Evolutionary conservation across 2,113 vertebrate genomes (phyloP).

Genomic region (Calidris pugnax): DNA sequence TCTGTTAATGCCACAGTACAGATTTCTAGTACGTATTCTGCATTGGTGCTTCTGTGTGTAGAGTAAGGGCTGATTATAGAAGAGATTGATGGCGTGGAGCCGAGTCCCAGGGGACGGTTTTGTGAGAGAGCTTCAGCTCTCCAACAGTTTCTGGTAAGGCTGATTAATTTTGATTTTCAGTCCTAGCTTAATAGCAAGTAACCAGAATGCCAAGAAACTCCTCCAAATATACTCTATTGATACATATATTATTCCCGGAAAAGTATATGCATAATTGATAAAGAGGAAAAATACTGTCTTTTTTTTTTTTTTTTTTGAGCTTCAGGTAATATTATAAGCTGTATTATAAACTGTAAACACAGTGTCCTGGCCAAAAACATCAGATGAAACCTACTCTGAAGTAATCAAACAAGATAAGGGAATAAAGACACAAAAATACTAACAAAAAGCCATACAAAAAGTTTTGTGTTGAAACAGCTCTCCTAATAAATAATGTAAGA

Average conservation of each 20-base stretch:
- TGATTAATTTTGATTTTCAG: neutral
- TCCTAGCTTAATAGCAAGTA: neutral
- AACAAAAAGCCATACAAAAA: neutral
- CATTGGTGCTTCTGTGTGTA: neutral
- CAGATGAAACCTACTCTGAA: neutral
- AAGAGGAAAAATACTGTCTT: neutral
- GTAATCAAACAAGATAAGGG: neutral
- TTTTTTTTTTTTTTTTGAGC: neutral
- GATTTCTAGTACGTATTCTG: neutral
- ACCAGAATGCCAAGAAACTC: neutral
- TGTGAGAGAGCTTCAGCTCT: neutral
- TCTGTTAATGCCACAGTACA: neutral
- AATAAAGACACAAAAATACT: neutral
- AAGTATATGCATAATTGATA: slow-evolving; percentile 28
- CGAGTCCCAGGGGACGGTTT: neutral
- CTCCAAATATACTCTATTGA: neutral
- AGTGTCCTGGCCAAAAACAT: neutral
- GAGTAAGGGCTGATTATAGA: neutral
- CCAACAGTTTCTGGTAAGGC: neutral
- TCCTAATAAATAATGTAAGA: neutral
- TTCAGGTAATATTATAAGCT: neutral
- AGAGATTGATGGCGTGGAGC: neutral
- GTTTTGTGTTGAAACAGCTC: neutral
- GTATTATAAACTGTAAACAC: neutral
- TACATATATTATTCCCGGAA: neutral